Conservation (phyloP, 2,888 invertebrate genomes). For the Lumbricus terrestris region DNA sequence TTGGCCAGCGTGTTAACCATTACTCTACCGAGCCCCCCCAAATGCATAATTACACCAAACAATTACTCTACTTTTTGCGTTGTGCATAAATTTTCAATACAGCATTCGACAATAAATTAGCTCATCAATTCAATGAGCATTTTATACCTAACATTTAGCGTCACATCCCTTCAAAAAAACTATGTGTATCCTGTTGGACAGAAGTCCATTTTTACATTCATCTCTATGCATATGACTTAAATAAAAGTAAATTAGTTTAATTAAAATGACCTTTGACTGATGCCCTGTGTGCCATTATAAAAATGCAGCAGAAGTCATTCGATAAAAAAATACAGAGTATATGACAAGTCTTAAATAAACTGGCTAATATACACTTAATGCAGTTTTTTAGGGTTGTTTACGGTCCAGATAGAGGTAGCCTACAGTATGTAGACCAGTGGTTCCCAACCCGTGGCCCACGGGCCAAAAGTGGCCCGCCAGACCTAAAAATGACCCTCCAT, state of each 20-base stretch:
- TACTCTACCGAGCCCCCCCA: too few species aligned
- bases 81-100: too few species aligned
- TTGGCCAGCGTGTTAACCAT: too few species aligned
- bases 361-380: background rate
- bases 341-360: background rate
- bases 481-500: too few species aligned
- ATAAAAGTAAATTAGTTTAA: background rate
- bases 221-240: background rate
- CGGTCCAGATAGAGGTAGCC: background rate
- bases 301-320: background rate
- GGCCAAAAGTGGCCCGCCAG: too few species aligned
- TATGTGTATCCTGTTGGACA: background rate
- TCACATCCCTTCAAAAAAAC: background rate
- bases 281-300: background rate
- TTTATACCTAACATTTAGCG: background rate
- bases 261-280: background rate
- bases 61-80: too few species aligned
- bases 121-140: too few species aligned
- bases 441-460: too few species aligned
- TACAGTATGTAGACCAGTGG: too few species aligned
- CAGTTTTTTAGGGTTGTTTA: background rate
- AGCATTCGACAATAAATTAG: too few species aligned
- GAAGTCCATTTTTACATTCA: background rate
- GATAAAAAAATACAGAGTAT: background rate
- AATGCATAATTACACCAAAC: too few species aligned